Evolutionary conservation across 2,888 invertebrate species (phyloP).

Genomic region (Lasioglossum morio): DNA sequence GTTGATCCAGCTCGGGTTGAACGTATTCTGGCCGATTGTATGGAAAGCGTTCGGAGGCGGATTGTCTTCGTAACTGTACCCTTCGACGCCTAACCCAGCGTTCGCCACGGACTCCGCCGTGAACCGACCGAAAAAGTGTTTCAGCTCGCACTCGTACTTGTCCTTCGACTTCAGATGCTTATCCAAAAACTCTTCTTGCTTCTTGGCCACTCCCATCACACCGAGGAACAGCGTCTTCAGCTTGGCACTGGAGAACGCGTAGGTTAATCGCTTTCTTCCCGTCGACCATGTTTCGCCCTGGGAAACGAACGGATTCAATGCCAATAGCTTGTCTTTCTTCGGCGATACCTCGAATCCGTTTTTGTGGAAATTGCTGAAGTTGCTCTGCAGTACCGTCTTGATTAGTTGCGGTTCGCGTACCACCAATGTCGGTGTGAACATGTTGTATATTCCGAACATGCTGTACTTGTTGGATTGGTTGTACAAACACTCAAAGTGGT

Average conservation of each 20-base stretch:
- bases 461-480: slow-evolving; percentile 56
- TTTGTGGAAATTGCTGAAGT: slow-evolving; percentile 73
- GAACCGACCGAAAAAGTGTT: slow-evolving; percentile 65
- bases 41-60: slow-evolving; percentile 53
- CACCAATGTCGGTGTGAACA: neutral
- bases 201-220: slow-evolving; percentile 63
- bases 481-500: slow-evolving; percentile 61
- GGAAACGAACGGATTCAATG: slow-evolving; percentile 75
- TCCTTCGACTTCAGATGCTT: slow-evolving; percentile 7
- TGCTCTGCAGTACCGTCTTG: slow-evolving; percentile 72
- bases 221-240: slow-evolving; percentile 71
- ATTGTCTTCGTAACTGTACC: slow-evolving; percentile 71
- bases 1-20: slow-evolving; percentile 64
- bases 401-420: slow-evolving; percentile 74
- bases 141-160: slow-evolving; percentile 66
- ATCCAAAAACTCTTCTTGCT: slow-evolving; percentile 65
- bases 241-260: slow-evolving; percentile 67
- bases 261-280: slow-evolving; percentile 54
- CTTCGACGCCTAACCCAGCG: slow-evolving; percentile 74
- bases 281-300: slow-evolving; percentile 71
- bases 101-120: slow-evolving; percentile 75
- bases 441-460: slow-evolving; percentile 71
- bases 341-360: slow-evolving; percentile 61
- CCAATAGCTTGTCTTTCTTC: slow-evolving; percentile 69
- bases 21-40: slow-evolving; percentile 46